phyloP scores from a whole-genome alignment of 2,113 vertebrate genomes.

The Chaetodon auriga region DNA sequence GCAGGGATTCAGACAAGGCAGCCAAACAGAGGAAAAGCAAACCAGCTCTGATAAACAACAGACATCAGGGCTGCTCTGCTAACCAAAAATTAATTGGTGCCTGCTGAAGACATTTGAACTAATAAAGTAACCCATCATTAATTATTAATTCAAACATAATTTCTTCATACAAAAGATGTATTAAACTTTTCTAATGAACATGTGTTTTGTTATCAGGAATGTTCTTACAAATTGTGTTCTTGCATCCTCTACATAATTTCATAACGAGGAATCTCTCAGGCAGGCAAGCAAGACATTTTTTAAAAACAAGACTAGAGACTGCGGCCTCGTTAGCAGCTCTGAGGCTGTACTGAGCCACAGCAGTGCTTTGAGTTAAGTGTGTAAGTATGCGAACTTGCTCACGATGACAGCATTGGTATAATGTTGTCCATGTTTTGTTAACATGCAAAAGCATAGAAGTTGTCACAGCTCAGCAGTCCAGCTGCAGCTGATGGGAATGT shows the following conservation, averaged over 20 bases:
- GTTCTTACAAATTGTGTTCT: neutral
- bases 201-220: neutral
- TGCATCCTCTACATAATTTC: too few species aligned
- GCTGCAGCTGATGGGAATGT: neutral
- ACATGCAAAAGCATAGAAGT: neutral
- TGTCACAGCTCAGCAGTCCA: neutral
- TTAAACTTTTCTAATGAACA: neutral
- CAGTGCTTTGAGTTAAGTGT: too few species aligned
- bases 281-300: too few species aligned
- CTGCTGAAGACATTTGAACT: neutral
- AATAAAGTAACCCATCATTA: neutral
- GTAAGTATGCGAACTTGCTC: too few species aligned
- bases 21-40: neutral
- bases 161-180: neutral
- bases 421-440: neutral
- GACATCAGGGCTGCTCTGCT: neutral
- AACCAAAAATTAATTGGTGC: neutral
- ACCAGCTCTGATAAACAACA: neutral
- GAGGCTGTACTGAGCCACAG: too few species aligned
- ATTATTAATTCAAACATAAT: neutral
- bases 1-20: slow-evolving; percentile 1
- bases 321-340: too few species aligned
- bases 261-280: too few species aligned
- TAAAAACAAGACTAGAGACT: too few species aligned
- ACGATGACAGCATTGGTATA: neutral